Base-by-base conservation (phyloP, 2,888 invertebrate species). In the Yponomeuta evonymella region DNA sequence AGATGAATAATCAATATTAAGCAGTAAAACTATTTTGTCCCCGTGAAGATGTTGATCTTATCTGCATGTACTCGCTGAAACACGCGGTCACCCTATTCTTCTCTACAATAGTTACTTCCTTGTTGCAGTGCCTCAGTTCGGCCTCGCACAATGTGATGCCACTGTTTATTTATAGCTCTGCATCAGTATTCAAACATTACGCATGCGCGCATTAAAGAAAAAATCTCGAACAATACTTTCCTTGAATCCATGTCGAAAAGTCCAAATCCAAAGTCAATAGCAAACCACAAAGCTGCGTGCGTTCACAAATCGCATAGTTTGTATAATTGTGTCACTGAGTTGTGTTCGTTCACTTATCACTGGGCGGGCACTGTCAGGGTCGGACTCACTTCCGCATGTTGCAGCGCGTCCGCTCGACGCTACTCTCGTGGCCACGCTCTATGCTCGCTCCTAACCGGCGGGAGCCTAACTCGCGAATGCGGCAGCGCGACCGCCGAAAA, bases 401-500 rank as follows among this genome's bases (percentile, higher is more conserved):
- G 90, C 87, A 85, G 84, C 82, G 86, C 85, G 88, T 87, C 81
- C 81, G 81, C 81, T 82, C 84, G 85, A 78, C 79, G 80, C 74
- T 73, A 51, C 71, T 71, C 72, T 72, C 72, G 71, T 72, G 72
- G 68, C 70, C 71, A 70, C 66, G 69, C 65, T 79, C 51, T 58
- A 58, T 58, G 81, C 82, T 84, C 80, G 89, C 89, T 89, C 87
- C 85, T 81, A 84, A 82, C 80, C 79, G 86, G 79, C 81, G 86
- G 86, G 89, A 90, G 90, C 89, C 88, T 84, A 84, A 86, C 88
- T 88, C 89, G 91, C 91, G 83, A 92, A 91, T 91, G 88, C 88
- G 88, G 70, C 73, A 71, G 69, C 71, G 70, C 67, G 69, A 86
- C 92, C 88, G 90, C 89, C 91, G 90, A 91, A 91, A 90, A 89